phyloP scores from a whole-genome alignment of 2,797 vertebrate genomes.

The Rhynchonycteris naso region DNA sequence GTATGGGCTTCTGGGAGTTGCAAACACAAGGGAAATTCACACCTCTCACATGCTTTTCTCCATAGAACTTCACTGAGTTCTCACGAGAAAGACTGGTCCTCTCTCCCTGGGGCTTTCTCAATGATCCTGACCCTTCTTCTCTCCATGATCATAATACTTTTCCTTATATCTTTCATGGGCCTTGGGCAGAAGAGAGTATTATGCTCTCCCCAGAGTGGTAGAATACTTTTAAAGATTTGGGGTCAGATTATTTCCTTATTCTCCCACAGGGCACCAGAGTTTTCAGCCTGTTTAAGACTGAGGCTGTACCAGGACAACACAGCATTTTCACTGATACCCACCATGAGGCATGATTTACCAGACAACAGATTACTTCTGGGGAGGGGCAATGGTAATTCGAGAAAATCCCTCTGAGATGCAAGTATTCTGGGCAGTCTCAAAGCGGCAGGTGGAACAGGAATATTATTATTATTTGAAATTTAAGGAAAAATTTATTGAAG shows the following conservation, averaged over 20 bases:
- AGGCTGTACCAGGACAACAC: not conserved
- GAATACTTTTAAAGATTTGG: not conserved
- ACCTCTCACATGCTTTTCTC: not conserved
- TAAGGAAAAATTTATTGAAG: too few relatives aligned
- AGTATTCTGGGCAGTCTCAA: not conserved
- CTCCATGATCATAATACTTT: not conserved
- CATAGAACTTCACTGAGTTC: not conserved
- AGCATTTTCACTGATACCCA: not conserved
- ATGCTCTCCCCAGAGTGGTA: not conserved
- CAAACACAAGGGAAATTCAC: not conserved
- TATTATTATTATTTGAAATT: not conserved
- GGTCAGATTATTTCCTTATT: not conserved
- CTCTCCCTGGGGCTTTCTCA: not conserved
- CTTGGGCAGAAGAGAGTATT: not conserved
- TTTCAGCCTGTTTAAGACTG: not conserved
- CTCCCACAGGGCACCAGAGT: not conserved
- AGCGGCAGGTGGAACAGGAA: not conserved
- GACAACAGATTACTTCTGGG: not conserved
- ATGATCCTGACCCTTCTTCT: not conserved
- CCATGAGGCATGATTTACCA: not conserved
- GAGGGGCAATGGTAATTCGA: not conserved
- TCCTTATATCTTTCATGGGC: not conserved
- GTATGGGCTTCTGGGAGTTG: not conserved
- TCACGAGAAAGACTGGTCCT: not conserved
- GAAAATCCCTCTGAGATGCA: not conserved